phyloP scores from a whole-genome alignment of 2,888 invertebrate genomes.

The Tanytarsus gracilentus region DNA sequence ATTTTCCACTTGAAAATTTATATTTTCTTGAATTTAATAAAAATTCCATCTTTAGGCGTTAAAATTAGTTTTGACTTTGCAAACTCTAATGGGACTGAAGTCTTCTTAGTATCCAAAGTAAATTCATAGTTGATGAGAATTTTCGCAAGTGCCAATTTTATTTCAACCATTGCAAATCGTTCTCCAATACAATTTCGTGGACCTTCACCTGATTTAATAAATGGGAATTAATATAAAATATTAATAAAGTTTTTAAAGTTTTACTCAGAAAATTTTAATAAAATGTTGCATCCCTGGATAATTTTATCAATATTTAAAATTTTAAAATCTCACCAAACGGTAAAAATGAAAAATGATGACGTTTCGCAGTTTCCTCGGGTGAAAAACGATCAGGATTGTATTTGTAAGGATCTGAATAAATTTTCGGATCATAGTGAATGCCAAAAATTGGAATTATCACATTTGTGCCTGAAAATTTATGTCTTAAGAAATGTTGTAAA shows the following conservation, averaged over 20 bases:
- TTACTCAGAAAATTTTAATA: no score
- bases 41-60: background rate
- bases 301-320: no score
- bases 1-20: no score
- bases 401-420: slow-evolving; percentile 38
- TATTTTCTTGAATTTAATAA: background rate
- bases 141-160: background rate
- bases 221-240: background rate
- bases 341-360: background rate
- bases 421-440: slow-evolving; percentile 11
- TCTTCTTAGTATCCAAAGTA: background rate
- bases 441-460: background rate
- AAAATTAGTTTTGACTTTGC: background rate
- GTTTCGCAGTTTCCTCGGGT: background rate
- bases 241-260: background rate
- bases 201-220: no score
- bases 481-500: no score
- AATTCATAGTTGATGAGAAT: background rate
- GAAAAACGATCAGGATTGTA: background rate
- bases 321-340: background rate
- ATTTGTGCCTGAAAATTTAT: no score
- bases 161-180: background rate
- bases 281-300: no score
- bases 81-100: background rate
- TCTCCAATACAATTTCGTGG: background rate